Evolutionary conservation across 2,888 invertebrate genomes (phyloP).

Genomic region (Cyclophora punctaria): DNA sequence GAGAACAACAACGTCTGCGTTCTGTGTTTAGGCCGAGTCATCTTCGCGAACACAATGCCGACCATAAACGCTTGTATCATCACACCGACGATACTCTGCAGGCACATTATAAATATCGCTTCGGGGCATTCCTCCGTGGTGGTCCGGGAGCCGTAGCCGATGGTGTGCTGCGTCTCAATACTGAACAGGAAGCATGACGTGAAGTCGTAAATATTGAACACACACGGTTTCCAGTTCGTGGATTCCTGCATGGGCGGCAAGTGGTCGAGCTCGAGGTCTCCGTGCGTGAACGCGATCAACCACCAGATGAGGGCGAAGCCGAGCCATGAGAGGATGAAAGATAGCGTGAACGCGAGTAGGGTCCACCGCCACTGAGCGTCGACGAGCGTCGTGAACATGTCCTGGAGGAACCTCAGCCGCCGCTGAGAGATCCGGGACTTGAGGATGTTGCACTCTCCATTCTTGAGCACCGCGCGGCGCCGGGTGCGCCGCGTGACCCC

Average conservation of each 20-base stretch:
- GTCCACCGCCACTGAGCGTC: conserved; percentile 96
- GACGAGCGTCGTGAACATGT: conserved; percentile 91
- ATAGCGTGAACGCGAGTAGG: conserved; percentile 86
- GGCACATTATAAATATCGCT: conserved; percentile 91
- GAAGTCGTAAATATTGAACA: conserved; percentile 86
- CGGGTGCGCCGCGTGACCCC: conserved; percentile 82
- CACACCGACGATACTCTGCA: conserved; percentile 91
- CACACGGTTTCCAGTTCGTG: conserved; percentile 84
- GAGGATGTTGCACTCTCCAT: conserved; percentile 96
- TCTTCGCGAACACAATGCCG: conserved; percentile 92
- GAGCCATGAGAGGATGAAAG: conserved; percentile 91
- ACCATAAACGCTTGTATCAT: conserved; percentile 87
- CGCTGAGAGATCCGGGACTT: conserved; percentile 90
- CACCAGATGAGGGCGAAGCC: conserved; percentile 91
- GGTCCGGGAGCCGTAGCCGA: conserved; percentile 90
- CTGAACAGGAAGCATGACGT: conserved; percentile 93
- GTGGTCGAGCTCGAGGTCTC: conserved; percentile 82
- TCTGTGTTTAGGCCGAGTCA: conserved; percentile 92
- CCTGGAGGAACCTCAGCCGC: conserved; percentile 84
- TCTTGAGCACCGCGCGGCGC: conserved; percentile 92
- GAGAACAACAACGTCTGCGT: conserved; percentile 93
- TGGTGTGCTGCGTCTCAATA: conserved; percentile 94
- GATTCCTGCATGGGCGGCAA: conserved; percentile 62
- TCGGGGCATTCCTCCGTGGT: conserved; percentile 93
- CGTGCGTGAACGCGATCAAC: conserved; percentile 89